Base-by-base conservation (phyloP, 2,797 vertebrate genomes). In the Molothrus ater region DNA sequence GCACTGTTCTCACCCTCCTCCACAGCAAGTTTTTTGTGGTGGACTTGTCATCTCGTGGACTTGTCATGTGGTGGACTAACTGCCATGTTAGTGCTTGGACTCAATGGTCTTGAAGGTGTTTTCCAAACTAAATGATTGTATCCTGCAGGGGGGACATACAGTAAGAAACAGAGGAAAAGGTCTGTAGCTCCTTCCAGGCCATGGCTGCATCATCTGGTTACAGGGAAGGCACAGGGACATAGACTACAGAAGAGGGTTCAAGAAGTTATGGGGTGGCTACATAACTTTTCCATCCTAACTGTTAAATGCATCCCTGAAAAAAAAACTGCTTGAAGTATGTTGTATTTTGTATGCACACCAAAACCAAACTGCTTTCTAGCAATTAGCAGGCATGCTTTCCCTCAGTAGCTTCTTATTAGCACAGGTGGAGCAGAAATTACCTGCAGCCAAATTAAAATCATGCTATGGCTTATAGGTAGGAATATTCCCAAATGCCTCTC, bases 61-160 rank as follows among this genome's bases (percentile, higher is more conserved):
- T 53, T 74, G 20, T 12, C n/a, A 47, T 29, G 28, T 29, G 17
- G 28, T 51, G 17, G 51, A 53, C 51, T 53, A 53, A 19, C 29
- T 61, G 9, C 29, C 31, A 34, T 2, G 0, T 40, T 53, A 81
- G 8, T 54, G 31, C 31, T 60, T 74, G 42, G 40, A 68, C 40
- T 60, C 29, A 3, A 13, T 32, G 47, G 26, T 28, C 54, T 66
- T 68, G 15, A 68, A 68, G n/a, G 34, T 66, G 25, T 61, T 74
- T 74, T 68, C 54, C 34, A 68, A 74, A 47, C 12, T 13, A 40
- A 74, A 47, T 60, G 14, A 61, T 7, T 73, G 36, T 2, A 14
- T 24, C 26, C n/a, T 5, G 1, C 8, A 26, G 9, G 5, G 4
- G 9, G 61, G 13, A 45, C 1, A 2, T 0, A 2, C 34, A 38